phyloP scores from a whole-genome alignment of 2,113 vertebrate species.

The Coturnix japonica region DNA sequence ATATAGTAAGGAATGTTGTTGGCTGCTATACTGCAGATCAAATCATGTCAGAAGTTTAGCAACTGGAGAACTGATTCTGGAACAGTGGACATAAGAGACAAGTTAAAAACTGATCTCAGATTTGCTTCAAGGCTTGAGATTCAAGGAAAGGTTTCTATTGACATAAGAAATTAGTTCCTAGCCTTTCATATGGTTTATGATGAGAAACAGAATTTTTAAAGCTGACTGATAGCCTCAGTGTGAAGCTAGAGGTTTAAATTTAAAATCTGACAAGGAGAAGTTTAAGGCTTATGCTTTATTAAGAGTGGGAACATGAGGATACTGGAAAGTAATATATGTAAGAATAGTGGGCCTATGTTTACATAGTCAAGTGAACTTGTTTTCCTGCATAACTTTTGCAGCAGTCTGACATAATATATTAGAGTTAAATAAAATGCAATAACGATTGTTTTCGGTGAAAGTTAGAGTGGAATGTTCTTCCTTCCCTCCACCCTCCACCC shows the following conservation, averaged over 20 bases:
- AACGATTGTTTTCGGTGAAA: neutral
- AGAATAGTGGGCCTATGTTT: neutral
- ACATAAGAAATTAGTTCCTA: conserved; percentile 13
- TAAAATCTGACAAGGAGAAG: conserved; percentile 42
- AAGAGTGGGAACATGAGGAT: neutral
- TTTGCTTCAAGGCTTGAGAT: conserved; percentile 18
- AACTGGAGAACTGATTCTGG: neutral
- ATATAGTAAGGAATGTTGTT: neutral
- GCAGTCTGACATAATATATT: neutral
- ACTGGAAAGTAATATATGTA: neutral
- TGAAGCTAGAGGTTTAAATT: conserved; percentile 27
- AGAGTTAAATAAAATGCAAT: neutral
- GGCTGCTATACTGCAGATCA: neutral
- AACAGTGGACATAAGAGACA: neutral
- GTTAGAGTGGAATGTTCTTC: neutral
- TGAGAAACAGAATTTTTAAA: conserved; percentile 22
- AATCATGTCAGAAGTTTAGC: neutral
- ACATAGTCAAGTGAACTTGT: neutral
- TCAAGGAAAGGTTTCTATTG: conserved; percentile 32
- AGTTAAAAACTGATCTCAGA: neutral
- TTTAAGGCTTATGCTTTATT: conserved; percentile 52
- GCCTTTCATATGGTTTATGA: neutral
- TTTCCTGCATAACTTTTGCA: neutral
- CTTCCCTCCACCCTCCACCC: neutral
- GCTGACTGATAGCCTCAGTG: conserved; percentile 36